Evolutionary conservation across 2,797 vertebrate genomes (phyloP), one percentile per base, ranked within the genome.

Genomic region (Psittacula echo): DNA sequence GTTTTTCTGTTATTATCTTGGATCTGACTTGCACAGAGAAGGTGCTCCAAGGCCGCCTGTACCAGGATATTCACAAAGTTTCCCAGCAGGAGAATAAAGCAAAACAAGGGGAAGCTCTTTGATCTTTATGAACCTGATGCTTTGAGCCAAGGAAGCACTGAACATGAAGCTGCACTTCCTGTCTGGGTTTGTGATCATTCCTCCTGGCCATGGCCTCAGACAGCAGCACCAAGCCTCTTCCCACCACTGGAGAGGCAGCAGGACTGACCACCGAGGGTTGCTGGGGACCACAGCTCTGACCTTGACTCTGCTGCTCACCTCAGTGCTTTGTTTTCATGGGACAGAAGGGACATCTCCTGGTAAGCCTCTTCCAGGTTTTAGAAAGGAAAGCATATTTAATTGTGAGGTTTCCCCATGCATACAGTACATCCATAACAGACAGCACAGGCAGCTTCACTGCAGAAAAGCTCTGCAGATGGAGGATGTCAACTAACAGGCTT

Each of bases 11-110:
- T 85, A 82, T 72, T 87, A 32, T 47, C 79, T 95, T 92, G 94
- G 74, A 93, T 84, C 66, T 58, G 47, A 58, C 54, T 82, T 71
- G 14, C 64, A 75, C 54, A 54, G 72, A 47, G 66, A 89, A 92
- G 90, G 88, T 94, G 51, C 71, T 96, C 84, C 79, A 88, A 90
- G 67, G 51, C n/a, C 0, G 2, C 54, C 27, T 24, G 41, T 56
- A 88, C 88, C 90, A 91, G 62, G 62, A 91, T n/a, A 22, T 70
- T 82, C 71, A 84, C 60, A 61, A 68, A 62, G 48, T 70, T 95
- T 94, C 86, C 92, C 90, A 92, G 88, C 81, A 89, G 45, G 94
- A 78, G 45, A 89, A 91, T 60, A 60, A 95, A 93, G 65, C 50
- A 92, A 94, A 97, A 89, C 4, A 32, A 72, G 60, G 29, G 39